Percentiles rank a stretch among this genome's conserved stretches.
These are phyloP conservation scores for Pantala flavescens DNA, from an alignment of 1,140 invertebrate genomes.

Conservation along the genomic window DNA sequence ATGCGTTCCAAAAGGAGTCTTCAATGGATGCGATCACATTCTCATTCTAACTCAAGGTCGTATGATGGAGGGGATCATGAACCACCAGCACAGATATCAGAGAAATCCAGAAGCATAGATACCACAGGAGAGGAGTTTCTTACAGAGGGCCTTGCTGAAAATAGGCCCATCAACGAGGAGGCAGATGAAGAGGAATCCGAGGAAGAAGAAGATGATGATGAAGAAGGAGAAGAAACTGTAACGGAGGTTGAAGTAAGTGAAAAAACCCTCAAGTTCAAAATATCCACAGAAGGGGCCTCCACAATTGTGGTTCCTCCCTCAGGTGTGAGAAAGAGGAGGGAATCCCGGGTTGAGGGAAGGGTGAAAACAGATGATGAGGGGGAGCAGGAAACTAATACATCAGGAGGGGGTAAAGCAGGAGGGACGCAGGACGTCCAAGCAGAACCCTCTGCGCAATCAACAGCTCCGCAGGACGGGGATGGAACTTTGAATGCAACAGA, in stretches of 20 bases:
- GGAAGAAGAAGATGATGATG: conserved; percentile 43
- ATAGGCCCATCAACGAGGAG: conserved; percentile 20
- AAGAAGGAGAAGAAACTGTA: conserved; percentile 52
- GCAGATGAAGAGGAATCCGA: conserved; percentile 14
- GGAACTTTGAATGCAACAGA: neutral
- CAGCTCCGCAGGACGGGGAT: neutral
- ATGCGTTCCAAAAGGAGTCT: conserved; percentile 39
- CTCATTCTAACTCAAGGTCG: conserved; percentile 17
- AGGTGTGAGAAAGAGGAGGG: neutral
- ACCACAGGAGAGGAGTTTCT: neutral
- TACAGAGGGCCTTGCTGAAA: neutral
- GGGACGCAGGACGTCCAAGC: neutral
- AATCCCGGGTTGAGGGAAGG: neutral
- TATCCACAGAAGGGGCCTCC: conserved; percentile 19
- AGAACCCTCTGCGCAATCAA: neutral
- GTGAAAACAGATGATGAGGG: neutral
- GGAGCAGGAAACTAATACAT: neutral
- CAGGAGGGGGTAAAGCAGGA: neutral
- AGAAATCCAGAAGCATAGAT: neutral
- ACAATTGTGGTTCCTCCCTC: neutral
- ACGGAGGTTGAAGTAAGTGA: conserved; percentile 68
- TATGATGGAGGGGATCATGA: conserved; percentile 15
- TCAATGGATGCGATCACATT: conserved; percentile 31
- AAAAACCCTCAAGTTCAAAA: conserved; percentile 51
- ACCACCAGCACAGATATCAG: neutral